Conservation (phyloP, 2,113 vertebrate genomes). For the Cichladusa arquata region DNA sequence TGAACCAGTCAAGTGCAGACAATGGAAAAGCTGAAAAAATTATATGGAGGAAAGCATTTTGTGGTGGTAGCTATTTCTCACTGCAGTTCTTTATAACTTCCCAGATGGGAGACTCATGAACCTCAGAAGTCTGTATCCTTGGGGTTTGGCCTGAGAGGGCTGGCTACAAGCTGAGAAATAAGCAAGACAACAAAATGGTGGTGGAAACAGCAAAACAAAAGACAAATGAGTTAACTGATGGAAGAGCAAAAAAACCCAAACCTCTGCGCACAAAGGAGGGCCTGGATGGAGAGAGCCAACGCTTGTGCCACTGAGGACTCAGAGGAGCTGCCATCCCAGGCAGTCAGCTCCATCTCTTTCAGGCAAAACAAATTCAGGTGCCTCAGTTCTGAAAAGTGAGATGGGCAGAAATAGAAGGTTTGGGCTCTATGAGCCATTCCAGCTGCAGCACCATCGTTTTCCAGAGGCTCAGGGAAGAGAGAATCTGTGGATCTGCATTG, state of each 20-base stretch:
- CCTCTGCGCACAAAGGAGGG: neutral
- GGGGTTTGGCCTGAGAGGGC: neutral
- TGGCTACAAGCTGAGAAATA: neutral
- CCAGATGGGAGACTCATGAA: constrained; percentile 46
- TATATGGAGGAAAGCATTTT: constrained; percentile 8
- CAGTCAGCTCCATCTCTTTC: neutral
- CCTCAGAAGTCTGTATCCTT: neutral
- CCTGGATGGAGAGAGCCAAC: neutral
- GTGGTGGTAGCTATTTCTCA: constrained; percentile 14
- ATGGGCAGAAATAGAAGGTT: neutral
- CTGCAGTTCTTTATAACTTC: constrained; percentile 13
- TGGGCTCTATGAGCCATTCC: neutral
- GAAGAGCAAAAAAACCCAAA: neutral
- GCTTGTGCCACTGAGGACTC: neutral
- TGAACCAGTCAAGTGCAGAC: constrained; percentile 62
- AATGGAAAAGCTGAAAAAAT: constrained; percentile 57
- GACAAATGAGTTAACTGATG: neutral
- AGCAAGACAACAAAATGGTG: neutral
- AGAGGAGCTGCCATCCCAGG: neutral
- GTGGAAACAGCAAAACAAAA: neutral
- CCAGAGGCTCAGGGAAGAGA: neutral
- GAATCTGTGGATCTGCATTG: constrained; percentile 44
- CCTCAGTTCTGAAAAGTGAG: neutral
- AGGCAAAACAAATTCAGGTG: neutral
- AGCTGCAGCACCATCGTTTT: neutral